These are phyloP conservation scores for Rhingia campestris DNA, from an alignment of 2,888 invertebrate species.

Conservation along the genomic window DNA sequence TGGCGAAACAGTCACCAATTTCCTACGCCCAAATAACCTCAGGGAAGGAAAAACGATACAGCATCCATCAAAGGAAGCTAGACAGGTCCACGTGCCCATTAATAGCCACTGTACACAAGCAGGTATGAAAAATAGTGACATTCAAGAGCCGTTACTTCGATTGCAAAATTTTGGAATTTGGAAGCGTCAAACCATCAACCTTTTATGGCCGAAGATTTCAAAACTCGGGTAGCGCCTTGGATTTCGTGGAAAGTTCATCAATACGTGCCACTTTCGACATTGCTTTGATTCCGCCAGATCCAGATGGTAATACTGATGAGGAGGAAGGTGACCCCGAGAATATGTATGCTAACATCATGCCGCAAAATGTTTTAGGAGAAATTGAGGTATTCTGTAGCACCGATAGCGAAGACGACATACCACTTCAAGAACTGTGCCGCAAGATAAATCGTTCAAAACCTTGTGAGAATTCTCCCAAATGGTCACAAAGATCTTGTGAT, in stretches of 20 bases:
- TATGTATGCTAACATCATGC: neutral
- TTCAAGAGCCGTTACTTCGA: too few species aligned
- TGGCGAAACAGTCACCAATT: too few species aligned
- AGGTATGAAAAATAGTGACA: too few species aligned
- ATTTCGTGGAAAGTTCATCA: constrained; percentile 25
- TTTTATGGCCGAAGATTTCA: constrained; percentile 8
- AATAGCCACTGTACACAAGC: too few species aligned
- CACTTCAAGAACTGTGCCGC: constrained; percentile 9
- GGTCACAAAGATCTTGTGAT: constrained; percentile 5
- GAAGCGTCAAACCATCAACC: neutral
- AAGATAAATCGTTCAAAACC: neutral
- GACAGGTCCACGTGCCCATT: too few species aligned
- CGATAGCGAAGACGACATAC: constrained; percentile 11
- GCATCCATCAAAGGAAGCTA: too few species aligned
- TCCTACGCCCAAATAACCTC: too few species aligned
- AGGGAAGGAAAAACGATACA: too few species aligned
- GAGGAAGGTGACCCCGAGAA: constrained; percentile 24
- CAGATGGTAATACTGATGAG: constrained; percentile 44
- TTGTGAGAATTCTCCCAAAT: neutral
- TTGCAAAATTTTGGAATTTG: neutral
- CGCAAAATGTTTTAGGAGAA: constrained; percentile 35
- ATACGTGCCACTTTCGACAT: constrained; percentile 41
- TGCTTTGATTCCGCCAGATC: constrained; percentile 42
- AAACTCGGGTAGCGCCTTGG: constrained; percentile 23
- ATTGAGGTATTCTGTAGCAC: constrained; percentile 35